Base-by-base conservation (phyloP, 1,140 invertebrate species). In the Archegozetes longisetosus region DNA sequence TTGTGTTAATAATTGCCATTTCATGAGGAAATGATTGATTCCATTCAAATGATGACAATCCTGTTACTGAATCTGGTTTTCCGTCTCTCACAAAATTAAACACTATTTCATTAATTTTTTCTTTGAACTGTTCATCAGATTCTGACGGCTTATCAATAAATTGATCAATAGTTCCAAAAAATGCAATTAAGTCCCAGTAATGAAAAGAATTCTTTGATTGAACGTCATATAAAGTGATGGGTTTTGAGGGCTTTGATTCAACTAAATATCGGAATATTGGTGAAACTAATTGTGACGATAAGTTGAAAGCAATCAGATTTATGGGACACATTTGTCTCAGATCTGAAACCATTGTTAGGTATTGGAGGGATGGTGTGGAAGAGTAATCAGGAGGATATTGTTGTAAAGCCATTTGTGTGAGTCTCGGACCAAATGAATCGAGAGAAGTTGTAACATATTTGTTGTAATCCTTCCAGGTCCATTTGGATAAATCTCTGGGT, bases 311-410 rank as follows among this genome's bases (percentile, higher is more conserved):
- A 17, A 66, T n/a, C 17, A n/a, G 46, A 40, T 61, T 64, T 2
- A 66, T 53, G 22, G 66, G 66, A 57, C 66, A 66, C 1, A 58
- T 66, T 46, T 66, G 66, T 40, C 64, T 53, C 13, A 66, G 55
- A 48, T 66, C 64, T 1, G 60, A 58, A 4, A 66, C 66, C 66
- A 66, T 66, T 17, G 62, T 60, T 2, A 62, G 60, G 49, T 66
- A 66, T 17, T 62, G 26, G 12, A 59, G 51, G 49, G 63, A 61
- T 2, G 65, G 61, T 27, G 54, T 65, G 3, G 23, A 3, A 9
- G 9, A 3, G 3, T 3, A 6, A 4, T 3, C 13, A 47, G 48
- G 14, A 23, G 53, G 54, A 54, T 66, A 66, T 47, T 63, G 55
- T 49, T 32, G 20, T 0, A 64, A 28, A 22, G 65, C 61, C 52